phyloP scores from a whole-genome alignment of 2,797 vertebrate genomes.

The Ibycter americanus region DNA sequence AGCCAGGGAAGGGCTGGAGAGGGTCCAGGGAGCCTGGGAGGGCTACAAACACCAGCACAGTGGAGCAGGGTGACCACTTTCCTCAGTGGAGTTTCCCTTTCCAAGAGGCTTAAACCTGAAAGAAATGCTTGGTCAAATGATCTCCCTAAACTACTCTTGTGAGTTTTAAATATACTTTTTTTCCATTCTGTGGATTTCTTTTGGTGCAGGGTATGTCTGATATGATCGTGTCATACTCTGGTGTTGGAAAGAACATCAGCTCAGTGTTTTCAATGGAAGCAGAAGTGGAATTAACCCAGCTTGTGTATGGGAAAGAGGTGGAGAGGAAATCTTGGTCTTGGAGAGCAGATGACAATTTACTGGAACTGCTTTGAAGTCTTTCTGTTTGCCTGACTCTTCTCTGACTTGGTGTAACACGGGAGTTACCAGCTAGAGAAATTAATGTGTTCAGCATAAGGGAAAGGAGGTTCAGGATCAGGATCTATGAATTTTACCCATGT shows the following conservation, averaged over 20 bases:
- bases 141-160: not conserved
- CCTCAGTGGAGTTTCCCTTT: not conserved
- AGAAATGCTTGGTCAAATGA: not conserved
- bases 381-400: not conserved
- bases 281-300: not conserved
- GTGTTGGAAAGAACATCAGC: not conserved
- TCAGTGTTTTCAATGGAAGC: not conserved
- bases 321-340: not conserved
- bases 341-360: not conserved
- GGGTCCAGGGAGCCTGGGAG: not conserved
- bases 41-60: not conserved
- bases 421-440: not conserved
- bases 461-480: not conserved
- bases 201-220: not conserved
- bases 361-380: not conserved
- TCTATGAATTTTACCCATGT: not conserved
- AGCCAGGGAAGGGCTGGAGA: not conserved
- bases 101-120: not conserved
- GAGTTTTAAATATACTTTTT: not conserved
- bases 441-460: accelerated
- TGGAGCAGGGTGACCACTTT: not conserved
- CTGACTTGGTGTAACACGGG: not conserved
- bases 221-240: not conserved
- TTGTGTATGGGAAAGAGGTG: not conserved
- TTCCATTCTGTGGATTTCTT: not conserved